These are phyloP conservation scores for Osmerus mordax DNA, from an alignment of 2,113 vertebrate genomes.

Conservation along the genomic window DNA sequence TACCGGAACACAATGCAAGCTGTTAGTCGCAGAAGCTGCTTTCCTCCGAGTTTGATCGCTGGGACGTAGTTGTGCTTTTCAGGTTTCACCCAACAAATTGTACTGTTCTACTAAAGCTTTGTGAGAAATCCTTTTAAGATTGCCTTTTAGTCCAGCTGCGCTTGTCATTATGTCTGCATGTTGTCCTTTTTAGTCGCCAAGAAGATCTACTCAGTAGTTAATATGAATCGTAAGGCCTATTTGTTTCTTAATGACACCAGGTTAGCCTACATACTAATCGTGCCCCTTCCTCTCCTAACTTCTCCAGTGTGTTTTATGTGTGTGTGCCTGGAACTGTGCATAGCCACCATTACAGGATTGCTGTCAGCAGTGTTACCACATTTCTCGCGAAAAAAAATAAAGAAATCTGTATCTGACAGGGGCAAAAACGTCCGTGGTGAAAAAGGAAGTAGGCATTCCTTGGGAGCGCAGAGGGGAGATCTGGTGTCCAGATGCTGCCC, in stretches of 20 bases:
- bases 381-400: constrained; percentile 29
- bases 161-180: constrained; percentile 23
- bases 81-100: constrained; percentile 22
- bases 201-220: not conserved
- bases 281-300: not conserved
- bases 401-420: constrained; percentile 27
- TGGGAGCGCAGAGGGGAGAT: constrained; percentile 55
- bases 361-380: constrained; percentile 58
- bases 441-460: constrained; percentile 61
- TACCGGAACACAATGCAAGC: constrained; percentile 31
- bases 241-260: constrained; percentile 19
- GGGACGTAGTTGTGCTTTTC: constrained; percentile 27
- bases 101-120: constrained; percentile 18
- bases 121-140: not conserved
- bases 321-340: not conserved
- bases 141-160: not conserved
- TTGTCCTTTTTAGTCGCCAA: constrained; percentile 4
- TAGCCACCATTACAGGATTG: constrained; percentile 51
- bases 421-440: constrained; percentile 48
- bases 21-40: constrained; percentile 49
- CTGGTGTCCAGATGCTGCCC: constrained; percentile 73
- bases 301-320: not conserved
- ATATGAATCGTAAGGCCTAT: not conserved
- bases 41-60: constrained; percentile 27
- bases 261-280: constrained; percentile 10